Conservation (phyloP, 1,140 invertebrate species). For the Eufriesea mexicana region DNA sequence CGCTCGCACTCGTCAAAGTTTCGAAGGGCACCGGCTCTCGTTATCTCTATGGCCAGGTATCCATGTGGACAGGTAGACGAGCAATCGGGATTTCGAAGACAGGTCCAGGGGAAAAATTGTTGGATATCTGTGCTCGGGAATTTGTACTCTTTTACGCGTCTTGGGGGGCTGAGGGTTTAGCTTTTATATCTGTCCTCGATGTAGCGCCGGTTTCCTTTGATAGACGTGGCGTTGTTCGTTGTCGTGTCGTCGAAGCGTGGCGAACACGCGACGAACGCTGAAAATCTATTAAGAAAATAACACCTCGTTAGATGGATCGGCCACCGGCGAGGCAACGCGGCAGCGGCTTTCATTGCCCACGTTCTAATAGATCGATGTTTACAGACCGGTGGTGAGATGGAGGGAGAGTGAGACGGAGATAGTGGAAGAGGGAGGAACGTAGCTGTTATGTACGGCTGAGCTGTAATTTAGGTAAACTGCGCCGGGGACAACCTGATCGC, state of each 20-base stretch:
- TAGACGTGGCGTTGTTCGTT: neutral
- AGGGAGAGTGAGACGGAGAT: neutral
- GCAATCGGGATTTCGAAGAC: constrained; percentile 13
- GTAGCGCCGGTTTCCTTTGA: too few species aligned
- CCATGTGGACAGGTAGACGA: neutral
- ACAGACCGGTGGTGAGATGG: neutral
- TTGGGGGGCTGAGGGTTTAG: too few species aligned
- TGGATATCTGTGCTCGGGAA: too few species aligned
- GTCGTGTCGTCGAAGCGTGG: neutral
- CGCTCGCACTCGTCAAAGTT: constrained; percentile 51
- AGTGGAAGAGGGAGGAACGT: neutral
- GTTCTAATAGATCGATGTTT: constrained; percentile 66
- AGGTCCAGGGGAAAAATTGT: neutral
- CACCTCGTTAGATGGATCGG: constrained; percentile 49
- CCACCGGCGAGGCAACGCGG: constrained; percentile 44
- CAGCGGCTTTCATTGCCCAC: constrained; percentile 42
- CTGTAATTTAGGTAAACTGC: constrained; percentile 36
- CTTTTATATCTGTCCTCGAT: too few species aligned
- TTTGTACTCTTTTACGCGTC: too few species aligned
- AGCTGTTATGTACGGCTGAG: neutral
- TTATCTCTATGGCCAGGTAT: constrained; percentile 25
- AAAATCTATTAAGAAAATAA: constrained; percentile 66
- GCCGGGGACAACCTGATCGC: constrained; percentile 14
- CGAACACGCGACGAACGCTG: neutral
- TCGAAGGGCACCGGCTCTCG: constrained; percentile 51